Evolutionary conservation across 2,113 vertebrate genomes (phyloP).

Genomic region (Lepisosteus osseus): DNA sequence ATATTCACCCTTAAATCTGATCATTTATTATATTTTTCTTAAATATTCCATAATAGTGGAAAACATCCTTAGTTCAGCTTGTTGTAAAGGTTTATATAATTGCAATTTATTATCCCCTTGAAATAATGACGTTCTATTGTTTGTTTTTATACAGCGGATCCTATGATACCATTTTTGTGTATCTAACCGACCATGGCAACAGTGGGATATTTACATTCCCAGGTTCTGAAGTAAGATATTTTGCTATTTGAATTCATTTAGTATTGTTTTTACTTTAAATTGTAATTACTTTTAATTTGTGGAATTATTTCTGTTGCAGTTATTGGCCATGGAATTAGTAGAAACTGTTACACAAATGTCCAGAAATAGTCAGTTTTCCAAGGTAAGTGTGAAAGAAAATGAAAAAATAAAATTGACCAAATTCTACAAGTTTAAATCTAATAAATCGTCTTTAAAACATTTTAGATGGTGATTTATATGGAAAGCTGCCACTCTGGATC

Average conservation of each 20-base stretch:
- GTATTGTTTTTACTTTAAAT: not conserved
- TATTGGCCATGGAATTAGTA: conserved; percentile 23
- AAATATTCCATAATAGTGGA: too few species aligned
- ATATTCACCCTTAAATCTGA: too few species aligned
- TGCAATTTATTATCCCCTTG: too few species aligned
- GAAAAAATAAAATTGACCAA: not conserved
- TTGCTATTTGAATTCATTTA: not conserved
- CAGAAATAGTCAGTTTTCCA: conserved; percentile 1
- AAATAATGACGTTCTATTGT: too few species aligned
- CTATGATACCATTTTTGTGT: conserved; percentile 24
- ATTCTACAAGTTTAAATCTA: not conserved
- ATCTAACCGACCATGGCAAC: conserved; percentile 26
- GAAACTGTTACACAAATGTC: conserved; percentile 11
- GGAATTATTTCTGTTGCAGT: conserved; percentile 14
- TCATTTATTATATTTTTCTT: too few species aligned
- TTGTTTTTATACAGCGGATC: conserved; percentile 1
- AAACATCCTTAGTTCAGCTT: too few species aligned
- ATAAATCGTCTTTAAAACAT: not conserved
- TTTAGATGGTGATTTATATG: conserved; percentile 28
- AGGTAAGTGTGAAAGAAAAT: conserved; percentile 8
- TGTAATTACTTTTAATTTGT: not conserved
- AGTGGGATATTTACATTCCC: conserved; percentile 26
- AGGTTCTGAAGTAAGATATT: conserved; percentile 11
- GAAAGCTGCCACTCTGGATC: conserved; percentile 23
- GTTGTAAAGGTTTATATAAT: too few species aligned